Base-by-base conservation (phyloP, 2,888 invertebrate genomes). In the Drosophila nr. perissopoda region DNA sequence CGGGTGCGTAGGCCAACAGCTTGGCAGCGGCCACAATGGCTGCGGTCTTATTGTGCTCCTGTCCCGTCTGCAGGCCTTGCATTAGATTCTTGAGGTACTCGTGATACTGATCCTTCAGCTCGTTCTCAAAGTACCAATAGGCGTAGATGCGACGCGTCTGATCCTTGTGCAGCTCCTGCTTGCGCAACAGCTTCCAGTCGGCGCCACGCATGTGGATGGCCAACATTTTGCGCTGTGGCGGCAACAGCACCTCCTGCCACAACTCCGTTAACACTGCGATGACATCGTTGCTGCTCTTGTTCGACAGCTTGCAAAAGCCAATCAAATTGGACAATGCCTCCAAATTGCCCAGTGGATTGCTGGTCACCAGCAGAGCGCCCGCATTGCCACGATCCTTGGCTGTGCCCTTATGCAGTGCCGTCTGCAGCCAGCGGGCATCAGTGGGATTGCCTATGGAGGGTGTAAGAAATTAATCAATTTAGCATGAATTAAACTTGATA, bases 111-210 rank as follows among this genome's bases (percentile, higher is more conserved):
- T 96, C 95, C 92, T 97, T 98, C 2, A 99, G 93, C 88, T 97
- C 96, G 90, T 97, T 96, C 92, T 99, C 99, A 93, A 96, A 99
- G 89, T 96, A 95, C 98, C 99, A 99, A 64, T 95, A 93, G 13
- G 96, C 95, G 21, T 97, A 94, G 73, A 96, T 93, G 79, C 95
- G 95, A 63, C 95, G 94, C 56, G 95, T 93, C 0, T 95, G 94
- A 33, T 95, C 94, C 81, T 95, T 96, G 81, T 96, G 81, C 7
- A 93, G 54, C 0, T 85, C 81, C 25, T 89, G 83, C 27, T 92
- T 93, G 25, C 89, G 91, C 4, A 93, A 53, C 1, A 77, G 51
- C 66, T 93, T 93, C 93, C 93, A 93, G 68, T 93, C 93, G 2
- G 88, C 89, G 1, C 91, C 93, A 2, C 93, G 91, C 66, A 91